Evolutionary conservation across 2,888 invertebrate genomes (phyloP).

Genomic region (Chouioia cunea): DNA sequence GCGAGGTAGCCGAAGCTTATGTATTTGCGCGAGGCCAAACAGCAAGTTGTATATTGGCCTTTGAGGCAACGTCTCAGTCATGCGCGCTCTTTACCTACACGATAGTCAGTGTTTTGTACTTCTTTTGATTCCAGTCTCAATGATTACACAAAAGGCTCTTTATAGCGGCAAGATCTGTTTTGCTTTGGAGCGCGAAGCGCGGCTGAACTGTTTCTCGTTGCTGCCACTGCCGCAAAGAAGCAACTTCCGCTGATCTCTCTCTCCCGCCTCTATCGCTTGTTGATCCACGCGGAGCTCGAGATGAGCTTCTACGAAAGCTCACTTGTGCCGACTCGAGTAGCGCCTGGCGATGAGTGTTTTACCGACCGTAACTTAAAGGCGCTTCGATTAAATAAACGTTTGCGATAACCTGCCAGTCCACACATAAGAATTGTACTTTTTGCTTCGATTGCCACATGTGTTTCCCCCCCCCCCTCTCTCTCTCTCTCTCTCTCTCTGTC

Average conservation of each 20-base stretch:
- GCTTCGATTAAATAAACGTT: slow-evolving; percentile 58
- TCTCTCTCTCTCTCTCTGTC: too few species aligned
- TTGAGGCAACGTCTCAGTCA: background rate
- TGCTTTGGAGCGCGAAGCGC: slow-evolving; percentile 23
- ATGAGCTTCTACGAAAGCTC: slow-evolving; percentile 40
- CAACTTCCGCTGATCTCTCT: slow-evolving; percentile 39
- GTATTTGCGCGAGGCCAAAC: background rate
- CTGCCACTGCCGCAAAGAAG: slow-evolving; percentile 13
- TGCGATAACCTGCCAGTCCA: slow-evolving; percentile 23
- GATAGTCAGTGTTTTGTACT: slow-evolving; percentile 22
- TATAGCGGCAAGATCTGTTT: slow-evolving; percentile 41
- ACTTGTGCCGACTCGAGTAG: slow-evolving; percentile 52
- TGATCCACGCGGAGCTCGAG: slow-evolving; percentile 32
- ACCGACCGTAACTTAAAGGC: slow-evolving; percentile 54
- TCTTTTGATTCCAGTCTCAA: slow-evolving; percentile 32
- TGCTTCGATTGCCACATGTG: too few species aligned
- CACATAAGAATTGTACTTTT: slow-evolving; percentile 5
- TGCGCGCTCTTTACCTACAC: background rate
- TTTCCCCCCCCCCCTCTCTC: too few species aligned
- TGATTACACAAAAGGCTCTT: slow-evolving; percentile 39
- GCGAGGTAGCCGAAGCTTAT: slow-evolving; percentile 14
- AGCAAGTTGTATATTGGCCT: slow-evolving; percentile 33
- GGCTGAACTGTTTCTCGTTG: slow-evolving; percentile 20
- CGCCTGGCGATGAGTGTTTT: slow-evolving; percentile 57
- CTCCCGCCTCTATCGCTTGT: slow-evolving; percentile 35